Evolutionary conservation across 2,113 vertebrate species (phyloP), one percentile per base, ranked within the genome.

Genomic region (Neolamprologus hecqui): DNA sequence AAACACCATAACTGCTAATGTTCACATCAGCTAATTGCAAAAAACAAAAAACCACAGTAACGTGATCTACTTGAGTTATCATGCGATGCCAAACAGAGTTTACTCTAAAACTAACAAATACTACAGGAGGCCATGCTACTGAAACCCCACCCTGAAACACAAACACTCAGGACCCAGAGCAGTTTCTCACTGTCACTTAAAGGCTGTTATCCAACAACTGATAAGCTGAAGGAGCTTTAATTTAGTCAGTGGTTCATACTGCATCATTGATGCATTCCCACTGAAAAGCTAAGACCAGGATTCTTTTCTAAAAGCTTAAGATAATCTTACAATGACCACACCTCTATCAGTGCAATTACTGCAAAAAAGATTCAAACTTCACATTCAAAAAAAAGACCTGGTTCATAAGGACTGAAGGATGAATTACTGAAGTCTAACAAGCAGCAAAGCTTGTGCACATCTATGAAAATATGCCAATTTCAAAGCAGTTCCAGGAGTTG

Each of bases 121-220:
- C 33, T 28, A 82, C 70, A 65, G 55, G 23, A 84, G 57, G 53
- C 26, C 17, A n/a, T 26, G 42, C 65, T 26, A 58, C 33, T 65
- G 10, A 87, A 73, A 70, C 94, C 90, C 91, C 96, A 91, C 95
- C 96, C 93, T 87, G 92, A 91, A 95, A 95, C 77, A 88, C 93
- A 96, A 96, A 96, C 93, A 94, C 35, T 6, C 73, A 33, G 42
- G 58, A 35, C 53, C 14, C 49, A 42, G 23, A 81, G 83, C 26
- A 68, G 17, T 37, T 79, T 57, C 14, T 53, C 37, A 23, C 11
- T 33, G 12, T 73, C 84, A 73, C 57, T 54, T 53, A 10, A 47
- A 65, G 45, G 33, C 21, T 47, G 51, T 33, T 68, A 53, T 75
- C 21, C 5, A 26, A 21, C 13, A 31, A 60, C 55, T 83, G 89